phyloP scores from a whole-genome alignment of 1,140 invertebrate species.

The Cydia fagiglandana region DNA sequence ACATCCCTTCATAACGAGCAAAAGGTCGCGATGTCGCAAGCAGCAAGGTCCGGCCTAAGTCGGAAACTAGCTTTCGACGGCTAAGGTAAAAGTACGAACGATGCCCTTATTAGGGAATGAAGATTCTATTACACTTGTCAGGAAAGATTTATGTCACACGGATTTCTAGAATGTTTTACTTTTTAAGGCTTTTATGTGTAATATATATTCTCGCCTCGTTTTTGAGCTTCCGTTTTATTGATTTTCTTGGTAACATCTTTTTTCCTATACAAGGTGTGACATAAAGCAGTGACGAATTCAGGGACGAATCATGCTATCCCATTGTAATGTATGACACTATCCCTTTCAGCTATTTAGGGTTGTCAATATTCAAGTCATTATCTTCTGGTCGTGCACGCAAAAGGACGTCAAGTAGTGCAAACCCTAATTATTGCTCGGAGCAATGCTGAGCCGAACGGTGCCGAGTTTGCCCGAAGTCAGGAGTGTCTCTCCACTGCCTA shows the following conservation, averaged over 20 bases:
- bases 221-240: neutral
- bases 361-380: no score
- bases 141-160: neutral
- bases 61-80: slow-evolving; percentile 14
- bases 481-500: no score
- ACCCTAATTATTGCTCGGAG: no score
- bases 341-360: no score
- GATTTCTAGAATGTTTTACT: neutral
- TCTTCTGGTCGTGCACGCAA: no score
- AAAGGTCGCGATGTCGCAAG: slow-evolving; percentile 2
- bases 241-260: neutral
- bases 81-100: slow-evolving; percentile 10
- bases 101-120: neutral
- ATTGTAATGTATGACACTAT: no score
- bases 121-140: slow-evolving; percentile 5
- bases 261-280: no score
- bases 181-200: neutral
- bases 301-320: no score
- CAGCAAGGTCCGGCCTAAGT: slow-evolving; percentile 7
- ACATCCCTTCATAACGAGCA: neutral
- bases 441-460: no score
- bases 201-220: neutral
- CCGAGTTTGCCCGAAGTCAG: no score
- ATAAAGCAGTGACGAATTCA: no score
- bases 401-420: no score